Conservation (phyloP, 2,113 vertebrate genomes). For the Halichoerus grypus region DNA sequence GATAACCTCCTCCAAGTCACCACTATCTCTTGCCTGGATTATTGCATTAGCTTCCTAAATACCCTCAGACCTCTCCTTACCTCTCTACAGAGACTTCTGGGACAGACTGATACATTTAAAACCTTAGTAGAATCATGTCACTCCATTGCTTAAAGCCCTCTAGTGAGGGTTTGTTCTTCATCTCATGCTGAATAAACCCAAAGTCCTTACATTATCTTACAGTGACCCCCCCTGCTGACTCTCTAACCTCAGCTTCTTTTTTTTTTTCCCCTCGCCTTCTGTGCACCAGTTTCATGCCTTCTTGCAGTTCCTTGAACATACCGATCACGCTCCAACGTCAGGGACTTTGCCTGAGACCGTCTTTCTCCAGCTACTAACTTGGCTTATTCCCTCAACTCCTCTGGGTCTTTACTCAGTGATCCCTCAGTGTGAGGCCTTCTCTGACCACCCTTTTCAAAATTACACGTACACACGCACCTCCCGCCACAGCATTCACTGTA, state of each 20-base stretch:
- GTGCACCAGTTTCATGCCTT: background rate
- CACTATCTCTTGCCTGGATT: background rate
- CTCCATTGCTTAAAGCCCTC: background rate
- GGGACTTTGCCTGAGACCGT: background rate
- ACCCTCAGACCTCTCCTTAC: background rate
- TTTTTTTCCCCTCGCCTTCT: background rate
- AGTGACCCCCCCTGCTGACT: background rate
- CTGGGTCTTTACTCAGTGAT: background rate
- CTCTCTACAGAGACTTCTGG: background rate
- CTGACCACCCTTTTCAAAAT: background rate
- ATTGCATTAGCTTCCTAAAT: background rate
- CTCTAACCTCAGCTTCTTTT: background rate
- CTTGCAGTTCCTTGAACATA: background rate
- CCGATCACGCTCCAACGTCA: background rate
- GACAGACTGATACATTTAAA: background rate
- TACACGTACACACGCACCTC: fast-evolving
- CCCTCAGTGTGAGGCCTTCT: background rate
- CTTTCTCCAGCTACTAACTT: background rate
- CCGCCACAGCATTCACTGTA: background rate
- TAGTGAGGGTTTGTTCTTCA: background rate
- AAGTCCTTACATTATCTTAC: fast-evolving
- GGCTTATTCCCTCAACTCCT: background rate
- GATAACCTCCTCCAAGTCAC: background rate
- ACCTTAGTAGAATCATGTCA: background rate
- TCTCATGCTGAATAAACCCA: background rate